Conservation (phyloP, 1,140 invertebrate genomes). For the Macrostomum lignano region DNA sequence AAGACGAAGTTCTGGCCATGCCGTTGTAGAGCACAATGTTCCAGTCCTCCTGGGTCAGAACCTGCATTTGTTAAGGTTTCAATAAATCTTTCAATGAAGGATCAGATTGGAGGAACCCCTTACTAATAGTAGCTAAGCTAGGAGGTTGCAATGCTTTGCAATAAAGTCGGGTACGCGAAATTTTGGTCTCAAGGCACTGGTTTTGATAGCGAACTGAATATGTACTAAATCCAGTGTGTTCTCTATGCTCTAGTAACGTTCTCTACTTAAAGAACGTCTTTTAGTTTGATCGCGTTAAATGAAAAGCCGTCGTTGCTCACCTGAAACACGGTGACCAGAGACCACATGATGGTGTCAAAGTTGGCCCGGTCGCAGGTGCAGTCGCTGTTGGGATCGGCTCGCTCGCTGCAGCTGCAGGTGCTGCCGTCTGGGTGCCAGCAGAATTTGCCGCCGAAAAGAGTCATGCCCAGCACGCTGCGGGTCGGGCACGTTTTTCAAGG, state of each 20-base stretch:
- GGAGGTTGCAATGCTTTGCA: no score
- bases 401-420: conserved; percentile 71
- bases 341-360: conserved; percentile 98
- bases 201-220: no score
- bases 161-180: no score
- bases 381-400: conserved; percentile 35
- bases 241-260: no score
- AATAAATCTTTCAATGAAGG: no score
- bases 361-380: conserved; percentile 52
- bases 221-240: no score
- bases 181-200: no score
- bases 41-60: conserved; percentile 97
- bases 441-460: conserved; percentile 99
- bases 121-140: no score
- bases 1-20: conserved; percentile 94
- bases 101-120: no score
- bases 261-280: no score
- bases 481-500: no score
- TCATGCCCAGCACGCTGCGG: conserved; percentile 40
- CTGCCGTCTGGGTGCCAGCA: conserved; percentile 57
- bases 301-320: conserved; percentile 34
- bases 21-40: conserved; percentile 96
- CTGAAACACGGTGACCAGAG: conserved; percentile 97
- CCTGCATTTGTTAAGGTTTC: no score
- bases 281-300: background rate